Evolutionary conservation across 2,113 vertebrate genomes (phyloP).

Genomic region (Pelmatolapia mariae): DNA sequence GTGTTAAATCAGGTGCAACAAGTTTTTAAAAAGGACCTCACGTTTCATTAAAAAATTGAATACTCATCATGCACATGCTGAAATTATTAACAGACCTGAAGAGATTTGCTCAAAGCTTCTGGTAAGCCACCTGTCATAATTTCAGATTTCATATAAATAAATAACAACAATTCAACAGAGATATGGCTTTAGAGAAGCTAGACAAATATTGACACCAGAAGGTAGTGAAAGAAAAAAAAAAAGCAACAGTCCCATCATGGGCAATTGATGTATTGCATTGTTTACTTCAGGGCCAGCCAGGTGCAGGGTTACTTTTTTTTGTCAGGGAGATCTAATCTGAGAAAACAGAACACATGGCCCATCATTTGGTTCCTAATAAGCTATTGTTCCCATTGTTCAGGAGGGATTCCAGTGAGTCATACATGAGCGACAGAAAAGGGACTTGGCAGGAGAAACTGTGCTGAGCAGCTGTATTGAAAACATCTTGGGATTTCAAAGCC

Average conservation of each 20-base stretch:
- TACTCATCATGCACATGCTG: not conserved
- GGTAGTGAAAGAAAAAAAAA: not conserved
- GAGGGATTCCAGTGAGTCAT: constrained; percentile 14
- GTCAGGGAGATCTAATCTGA: constrained; percentile 1
- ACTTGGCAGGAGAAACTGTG: not conserved
- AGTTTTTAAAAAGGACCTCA: not conserved
- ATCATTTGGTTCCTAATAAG: constrained; percentile 15
- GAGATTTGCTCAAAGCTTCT: not conserved
- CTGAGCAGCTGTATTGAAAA: not conserved
- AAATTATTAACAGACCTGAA: not conserved
- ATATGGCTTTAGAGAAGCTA: not conserved
- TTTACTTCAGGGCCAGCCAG: constrained; percentile 9
- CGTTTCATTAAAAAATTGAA: rapidly evolving
- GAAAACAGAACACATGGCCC: constrained; percentile 1
- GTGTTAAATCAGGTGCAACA: not conserved
- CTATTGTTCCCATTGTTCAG: constrained; percentile 16
- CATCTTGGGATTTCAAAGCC: not conserved
- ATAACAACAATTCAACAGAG: not conserved
- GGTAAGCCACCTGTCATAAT: not conserved
- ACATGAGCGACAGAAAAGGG: not conserved
- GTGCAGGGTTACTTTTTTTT: not conserved
- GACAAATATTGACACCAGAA: not conserved
- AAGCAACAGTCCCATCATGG: not conserved
- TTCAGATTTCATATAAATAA: not conserved
- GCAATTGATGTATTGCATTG: not conserved